Conservation (phyloP, 2,888 invertebrate species). For the Leptinotarsa rubiginosa region DNA sequence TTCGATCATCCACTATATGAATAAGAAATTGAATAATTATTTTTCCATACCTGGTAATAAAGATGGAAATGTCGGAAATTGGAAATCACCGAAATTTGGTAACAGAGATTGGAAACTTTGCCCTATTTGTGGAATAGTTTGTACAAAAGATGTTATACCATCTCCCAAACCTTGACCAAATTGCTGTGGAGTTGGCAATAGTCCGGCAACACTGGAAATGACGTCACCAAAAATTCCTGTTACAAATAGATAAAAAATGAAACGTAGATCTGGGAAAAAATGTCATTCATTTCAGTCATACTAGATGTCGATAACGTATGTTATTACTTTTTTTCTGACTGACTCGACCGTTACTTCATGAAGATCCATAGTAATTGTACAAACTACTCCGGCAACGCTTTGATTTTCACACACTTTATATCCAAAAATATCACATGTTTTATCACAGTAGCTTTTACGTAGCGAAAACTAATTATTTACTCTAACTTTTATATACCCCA, state of each 20-base stretch:
- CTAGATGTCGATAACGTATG: too few species aligned
- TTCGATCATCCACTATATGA: too few species aligned
- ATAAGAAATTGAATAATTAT: too few species aligned
- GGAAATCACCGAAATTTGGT: conserved; percentile 50
- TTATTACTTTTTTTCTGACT: too few species aligned
- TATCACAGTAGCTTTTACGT: too few species aligned
- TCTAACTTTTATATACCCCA: too few species aligned
- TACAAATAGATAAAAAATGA: conserved; percentile 11
- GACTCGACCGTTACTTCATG: too few species aligned
- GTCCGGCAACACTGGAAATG: conserved; percentile 44
- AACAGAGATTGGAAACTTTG: conserved; percentile 53
- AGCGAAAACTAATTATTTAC: too few species aligned
- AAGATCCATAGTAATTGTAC: too few species aligned
- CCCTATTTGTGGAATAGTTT: conserved; percentile 52
- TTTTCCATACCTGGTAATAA: conserved; percentile 35
- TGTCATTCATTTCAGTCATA: not conserved
- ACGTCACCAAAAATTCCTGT: conserved; percentile 42
- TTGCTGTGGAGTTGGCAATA: conserved; percentile 50
- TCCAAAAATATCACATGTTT: too few species aligned
- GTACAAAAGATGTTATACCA: conserved; percentile 50
- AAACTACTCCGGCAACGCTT: too few species aligned
- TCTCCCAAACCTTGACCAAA: conserved; percentile 51
- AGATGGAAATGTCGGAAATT: conserved; percentile 43
- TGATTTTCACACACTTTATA: too few species aligned
- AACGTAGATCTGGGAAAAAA: not conserved